Evolutionary conservation across 2,113 vertebrate genomes (phyloP), one percentile per base, ranked within the genome.

Genomic region (Stegastes partitus): DNA sequence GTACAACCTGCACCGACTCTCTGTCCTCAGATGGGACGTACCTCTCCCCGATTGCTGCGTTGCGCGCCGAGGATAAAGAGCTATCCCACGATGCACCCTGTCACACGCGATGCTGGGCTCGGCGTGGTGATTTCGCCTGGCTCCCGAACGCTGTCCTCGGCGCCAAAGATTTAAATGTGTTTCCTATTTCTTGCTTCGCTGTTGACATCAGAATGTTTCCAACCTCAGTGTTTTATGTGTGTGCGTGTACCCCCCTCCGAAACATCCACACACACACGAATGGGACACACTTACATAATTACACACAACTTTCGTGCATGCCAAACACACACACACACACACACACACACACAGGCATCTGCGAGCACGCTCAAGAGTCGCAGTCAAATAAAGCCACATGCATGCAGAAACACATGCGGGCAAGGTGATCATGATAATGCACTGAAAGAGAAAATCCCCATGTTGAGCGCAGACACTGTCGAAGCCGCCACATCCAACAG

Each of bases 191-290:
- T 95, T 83, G 68, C 85, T 91, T 82, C 62, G 10, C 94, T 91
- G 88, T 94, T 94, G 94, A 95, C 95, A 95, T 96, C 94, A 87
- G 90, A 93, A 95, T 96, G 93, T 95, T 96, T 95, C 95, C 94
- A 93, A 93, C 94, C 68, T 93, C 91, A 88, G 80, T 83, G 72
- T 84, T 84, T 84, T 86, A 77, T 83, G 77, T 81, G 83, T 59
- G 75, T 37, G 42, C 19, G 26, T 57, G 65, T 67, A 69, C 71
- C 71, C 64, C 79, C 55, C 45, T 64, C 39, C 16, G 2, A 61
- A 54, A 71, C 62, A 72, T 56, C 55, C 74, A 64, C 71, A 63
- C 64, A 62, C 58, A 74, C 87, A 73, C 22, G 14, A 62, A 82
- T 18, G 70, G 76, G 83, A 85, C 87, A 69, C 83, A 72, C 83